phyloP scores from a whole-genome alignment of 2,797 vertebrate genomes.

The Danio choprae region DNA sequence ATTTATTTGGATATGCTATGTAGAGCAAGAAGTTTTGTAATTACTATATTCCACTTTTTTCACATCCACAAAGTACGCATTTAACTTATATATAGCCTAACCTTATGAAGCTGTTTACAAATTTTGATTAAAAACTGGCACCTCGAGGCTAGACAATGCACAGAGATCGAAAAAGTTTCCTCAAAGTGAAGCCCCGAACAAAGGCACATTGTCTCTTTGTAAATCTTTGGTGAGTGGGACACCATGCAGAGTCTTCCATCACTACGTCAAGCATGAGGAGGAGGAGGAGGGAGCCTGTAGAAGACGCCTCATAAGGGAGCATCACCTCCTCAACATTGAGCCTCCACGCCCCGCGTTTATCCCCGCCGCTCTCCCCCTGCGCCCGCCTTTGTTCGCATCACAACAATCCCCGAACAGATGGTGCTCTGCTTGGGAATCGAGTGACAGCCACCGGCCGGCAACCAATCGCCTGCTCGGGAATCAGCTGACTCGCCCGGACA shows the following conservation, averaged over 20 bases:
- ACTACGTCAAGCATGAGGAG: conserved; percentile 41
- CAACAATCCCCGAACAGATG: conserved; percentile 82
- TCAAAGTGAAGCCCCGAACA: conserved; percentile 47
- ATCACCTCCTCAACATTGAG: conserved; percentile 51
- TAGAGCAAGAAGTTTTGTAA: background rate
- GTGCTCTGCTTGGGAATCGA: conserved; percentile 71
- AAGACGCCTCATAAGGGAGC: conserved; percentile 53
- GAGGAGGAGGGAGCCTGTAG: conserved; percentile 29
- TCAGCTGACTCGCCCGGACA: conserved; percentile 80
- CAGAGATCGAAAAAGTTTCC: conserved; percentile 22
- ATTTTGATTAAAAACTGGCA: background rate
- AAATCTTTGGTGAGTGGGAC: conserved; percentile 49
- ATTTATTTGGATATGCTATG: background rate
- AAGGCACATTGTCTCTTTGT: conserved; percentile 55
- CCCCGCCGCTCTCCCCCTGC: conserved; percentile 64
- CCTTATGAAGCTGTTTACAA: background rate
- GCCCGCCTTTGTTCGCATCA: conserved; percentile 82
- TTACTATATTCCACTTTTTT: background rate
- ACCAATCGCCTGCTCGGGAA: conserved; percentile 77
- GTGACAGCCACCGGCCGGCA: conserved; percentile 75
- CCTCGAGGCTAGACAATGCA: background rate
- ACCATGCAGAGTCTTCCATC: conserved; percentile 58
- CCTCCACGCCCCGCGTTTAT: conserved; percentile 54
- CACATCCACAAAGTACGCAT: background rate
- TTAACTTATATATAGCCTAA: no score